Conservation (phyloP, 2,113 vertebrate genomes). For the Muntiacus reevesi region DNA sequence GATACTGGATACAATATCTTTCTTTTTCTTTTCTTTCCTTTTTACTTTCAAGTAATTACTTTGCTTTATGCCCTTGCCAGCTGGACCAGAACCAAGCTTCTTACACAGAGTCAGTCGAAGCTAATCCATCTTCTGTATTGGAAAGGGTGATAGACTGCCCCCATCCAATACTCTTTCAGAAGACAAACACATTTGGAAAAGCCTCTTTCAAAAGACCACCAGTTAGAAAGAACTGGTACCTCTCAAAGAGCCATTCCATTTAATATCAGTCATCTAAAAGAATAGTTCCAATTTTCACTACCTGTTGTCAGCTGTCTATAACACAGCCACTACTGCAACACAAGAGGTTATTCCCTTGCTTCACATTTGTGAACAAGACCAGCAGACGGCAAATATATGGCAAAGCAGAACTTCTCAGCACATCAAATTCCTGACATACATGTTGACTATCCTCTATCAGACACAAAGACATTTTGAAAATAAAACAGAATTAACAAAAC, state of each 20-base stretch:
- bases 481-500: background rate
- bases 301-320: background rate
- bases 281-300: background rate
- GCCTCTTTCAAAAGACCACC: constrained; percentile 17
- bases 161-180: constrained; percentile 33
- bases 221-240: background rate
- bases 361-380: background rate
- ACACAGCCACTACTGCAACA: background rate
- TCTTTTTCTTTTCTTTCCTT: constrained; percentile 50
- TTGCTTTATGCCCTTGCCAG: constrained; percentile 48
- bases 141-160: background rate
- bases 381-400: background rate
- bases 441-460: background rate
- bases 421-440: background rate
- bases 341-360: background rate
- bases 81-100: constrained; percentile 37
- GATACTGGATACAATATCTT: constrained; percentile 51
- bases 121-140: constrained; percentile 32
- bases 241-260: background rate
- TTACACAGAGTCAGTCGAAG: constrained; percentile 35
- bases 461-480: constrained; percentile 21
- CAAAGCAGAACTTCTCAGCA: background rate
- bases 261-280: background rate
- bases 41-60: constrained; percentile 57
- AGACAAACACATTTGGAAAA: constrained; percentile 36